phyloP scores from a whole-genome alignment of 2,113 vertebrate genomes.

The Macaca fascicularis region T2T-MFA8v1.1 NC_088376.1:33088001-33088500 shows the following conservation, averaged over 20 bases:
- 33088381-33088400: background rate
- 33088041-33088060: constrained; percentile 98
- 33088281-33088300: background rate
- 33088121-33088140: background rate
- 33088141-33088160: background rate
- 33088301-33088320: too few species aligned
- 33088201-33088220: background rate
- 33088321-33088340: background rate
- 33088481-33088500: background rate
- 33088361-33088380: background rate
- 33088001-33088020: background rate
- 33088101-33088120: background rate
- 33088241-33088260: background rate
- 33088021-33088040: constrained; percentile 89
- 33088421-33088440: background rate
- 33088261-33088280: accelerated
- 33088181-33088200: background rate
- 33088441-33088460: background rate
- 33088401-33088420: background rate
- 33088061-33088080: constrained; percentile 97
- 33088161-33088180: background rate
- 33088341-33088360: background rate
- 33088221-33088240: background rate
- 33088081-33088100: background rate
- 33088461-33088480: background rate